Base-by-base conservation (phyloP, 2,888 invertebrate genomes). In the Nesidiocoris tenuis region DNA sequence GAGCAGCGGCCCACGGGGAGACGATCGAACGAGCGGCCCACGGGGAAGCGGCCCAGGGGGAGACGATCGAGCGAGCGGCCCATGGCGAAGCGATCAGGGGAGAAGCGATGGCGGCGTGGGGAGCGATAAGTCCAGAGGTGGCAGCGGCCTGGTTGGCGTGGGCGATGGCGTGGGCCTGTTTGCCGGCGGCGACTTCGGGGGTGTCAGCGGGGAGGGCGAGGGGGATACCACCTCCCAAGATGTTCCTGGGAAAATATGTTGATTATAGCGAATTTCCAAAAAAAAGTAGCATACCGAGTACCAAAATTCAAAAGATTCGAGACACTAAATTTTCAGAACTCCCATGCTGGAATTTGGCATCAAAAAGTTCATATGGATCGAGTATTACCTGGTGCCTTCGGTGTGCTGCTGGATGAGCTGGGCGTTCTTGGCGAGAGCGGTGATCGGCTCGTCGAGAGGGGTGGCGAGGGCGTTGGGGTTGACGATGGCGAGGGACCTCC, bases 381-480 rank as follows among this genome's bases (percentile, higher is more conserved):
- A n/a, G n/a, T n/a, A n/a, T n/a, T 39, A 39, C 39, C 39, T 39
- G 81, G 81, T 80, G 79, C 79, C 79, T 74, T 80, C 81, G 71
- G 80, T 80, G 67, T 80, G 79, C 79, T 82, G 83, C 68, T 84
- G 86, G 84, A 84, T 83, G 83, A 84, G 83, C 79, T 84, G 81
- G 54, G 81, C 80, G 74, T 81, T 81, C 77, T 79, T 79, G 76
- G 82, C 82, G 81, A 82, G 82, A 81, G 82, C 81, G 79, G 82
- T 82, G 80, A 81, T 82, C 80, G 82, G 82, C 80, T 85, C 85
- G 77, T 87, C 86, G 17, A 74, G 39, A 7, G 78, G 78, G 9
- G 75, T 66, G 54, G 9, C 18, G 17, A 78, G 75, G 39, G 78
- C 67, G 54, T 75, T 75, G 25, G 76, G 74, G 75, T 78, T 76